A percentile compares a stretch with the other conserved stretches of the same genome.
phyloP scores from a whole-genome alignment of 1,140 invertebrate genomes.

The Tribolium madens region DNA sequence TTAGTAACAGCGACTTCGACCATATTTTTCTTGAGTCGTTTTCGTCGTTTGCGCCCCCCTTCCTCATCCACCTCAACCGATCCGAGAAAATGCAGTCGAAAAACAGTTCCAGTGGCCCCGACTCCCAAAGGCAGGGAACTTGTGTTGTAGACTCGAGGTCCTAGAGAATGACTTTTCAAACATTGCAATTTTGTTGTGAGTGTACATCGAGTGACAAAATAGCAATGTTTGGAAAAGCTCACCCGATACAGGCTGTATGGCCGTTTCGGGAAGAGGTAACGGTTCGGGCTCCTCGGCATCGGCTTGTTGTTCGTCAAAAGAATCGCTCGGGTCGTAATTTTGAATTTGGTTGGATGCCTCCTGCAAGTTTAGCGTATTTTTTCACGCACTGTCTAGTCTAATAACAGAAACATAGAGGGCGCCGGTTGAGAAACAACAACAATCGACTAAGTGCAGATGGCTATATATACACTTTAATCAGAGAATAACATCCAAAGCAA shows the following conservation, averaged over 20 bases:
- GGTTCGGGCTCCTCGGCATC: slow-evolving; percentile 57
- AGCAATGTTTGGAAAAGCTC: slow-evolving; percentile 55
- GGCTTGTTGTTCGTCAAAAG: slow-evolving; percentile 60
- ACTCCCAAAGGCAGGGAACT: slow-evolving; percentile 59
- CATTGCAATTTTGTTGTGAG: slow-evolving; percentile 46
- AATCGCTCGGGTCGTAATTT: slow-evolving; percentile 60
- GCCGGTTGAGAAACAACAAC: slow-evolving; percentile 12
- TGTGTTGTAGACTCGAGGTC: slow-evolving; percentile 56
- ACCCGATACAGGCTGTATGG: slow-evolving; percentile 59
- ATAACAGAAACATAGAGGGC: slow-evolving; percentile 33
- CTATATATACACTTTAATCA: slow-evolving; percentile 53
- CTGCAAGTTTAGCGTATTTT: slow-evolving; percentile 61
- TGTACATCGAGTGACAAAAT: slow-evolving; percentile 17
- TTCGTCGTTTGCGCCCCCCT: slow-evolving; percentile 76
- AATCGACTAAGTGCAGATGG: slow-evolving; percentile 49
- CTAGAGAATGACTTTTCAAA: slow-evolving; percentile 57
- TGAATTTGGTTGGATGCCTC: slow-evolving; percentile 66
- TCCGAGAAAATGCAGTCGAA: slow-evolving; percentile 85
- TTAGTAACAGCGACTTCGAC: slow-evolving; percentile 97
- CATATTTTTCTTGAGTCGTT: slow-evolving; percentile 88
- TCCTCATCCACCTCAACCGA: slow-evolving; percentile 88
- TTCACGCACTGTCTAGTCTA: slow-evolving; percentile 10
- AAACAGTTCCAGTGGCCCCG: slow-evolving; percentile 76
- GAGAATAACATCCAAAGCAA: slow-evolving; percentile 61
- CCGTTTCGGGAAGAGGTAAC: slow-evolving; percentile 57